phyloP scores from a whole-genome alignment of 2,888 invertebrate species.

The Agrochola litura region DNA sequence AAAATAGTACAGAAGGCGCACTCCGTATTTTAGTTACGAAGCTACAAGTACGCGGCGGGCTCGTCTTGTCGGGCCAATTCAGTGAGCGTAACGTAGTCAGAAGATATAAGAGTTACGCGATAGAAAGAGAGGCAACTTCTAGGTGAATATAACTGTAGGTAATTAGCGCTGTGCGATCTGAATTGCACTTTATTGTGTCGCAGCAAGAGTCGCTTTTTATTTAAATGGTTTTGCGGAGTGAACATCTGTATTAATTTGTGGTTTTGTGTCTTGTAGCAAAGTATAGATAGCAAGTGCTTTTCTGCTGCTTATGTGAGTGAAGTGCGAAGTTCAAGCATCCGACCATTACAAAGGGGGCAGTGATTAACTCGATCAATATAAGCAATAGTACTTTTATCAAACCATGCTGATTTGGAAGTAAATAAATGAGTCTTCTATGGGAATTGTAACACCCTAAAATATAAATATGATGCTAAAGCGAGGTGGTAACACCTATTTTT shows the following conservation, averaged over 20 bases:
- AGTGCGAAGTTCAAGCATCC: slow-evolving; percentile 36
- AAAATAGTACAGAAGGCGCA: background rate
- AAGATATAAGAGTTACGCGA: too few species aligned
- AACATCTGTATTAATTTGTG: too few species aligned
- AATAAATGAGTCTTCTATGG: background rate
- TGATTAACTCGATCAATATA: background rate
- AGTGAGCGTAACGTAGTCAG: too few species aligned
- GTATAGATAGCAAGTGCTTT: slow-evolving; percentile 23
- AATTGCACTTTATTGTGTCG: too few species aligned
- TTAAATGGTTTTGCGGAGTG: too few species aligned
- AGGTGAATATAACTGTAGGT: too few species aligned
- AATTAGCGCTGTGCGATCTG: too few species aligned
- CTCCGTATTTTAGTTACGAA: too few species aligned
- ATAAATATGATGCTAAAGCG: background rate
- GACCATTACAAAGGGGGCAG: slow-evolving; percentile 14
- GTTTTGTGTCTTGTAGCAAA: slow-evolving; percentile 7
- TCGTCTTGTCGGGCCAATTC: too few species aligned
- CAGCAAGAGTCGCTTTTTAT: too few species aligned
- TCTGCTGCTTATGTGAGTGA: slow-evolving; percentile 5
- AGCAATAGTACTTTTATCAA: background rate
- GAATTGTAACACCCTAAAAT: background rate
- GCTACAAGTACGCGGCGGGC: too few species aligned
- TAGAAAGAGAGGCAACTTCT: too few species aligned
- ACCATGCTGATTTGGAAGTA: background rate
- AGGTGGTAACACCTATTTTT: background rate